Evolutionary conservation across 2,113 vertebrate species (phyloP).

Genomic region (Dryoscopus gambensis): DNA sequence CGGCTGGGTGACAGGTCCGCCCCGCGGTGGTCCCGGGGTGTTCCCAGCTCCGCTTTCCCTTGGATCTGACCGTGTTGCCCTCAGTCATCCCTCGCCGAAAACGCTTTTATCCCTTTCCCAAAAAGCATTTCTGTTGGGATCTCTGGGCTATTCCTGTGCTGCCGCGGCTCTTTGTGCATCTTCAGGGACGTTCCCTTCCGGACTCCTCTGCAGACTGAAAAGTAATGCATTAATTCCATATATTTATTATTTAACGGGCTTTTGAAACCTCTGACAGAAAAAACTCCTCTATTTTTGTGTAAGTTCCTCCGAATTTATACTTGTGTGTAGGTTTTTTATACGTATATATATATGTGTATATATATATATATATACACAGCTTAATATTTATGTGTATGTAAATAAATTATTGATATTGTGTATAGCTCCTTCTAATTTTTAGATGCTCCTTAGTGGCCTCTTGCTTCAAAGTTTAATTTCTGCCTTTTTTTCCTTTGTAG

Average conservation of each 20-base stretch:
- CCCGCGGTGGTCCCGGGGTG: no score
- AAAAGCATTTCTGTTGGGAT: background rate
- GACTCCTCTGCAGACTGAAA: background rate
- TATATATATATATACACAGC: no score
- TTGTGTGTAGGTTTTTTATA: background rate
- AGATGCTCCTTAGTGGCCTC: rapidly evolving
- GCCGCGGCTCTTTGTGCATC: no score
- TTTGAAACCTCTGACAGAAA: background rate
- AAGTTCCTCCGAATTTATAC: no score
- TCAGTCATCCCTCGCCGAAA: background rate
- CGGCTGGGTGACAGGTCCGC: background rate
- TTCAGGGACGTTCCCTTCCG: background rate
- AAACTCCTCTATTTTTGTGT: background rate
- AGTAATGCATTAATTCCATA: background rate
- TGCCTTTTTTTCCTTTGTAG: background rate
- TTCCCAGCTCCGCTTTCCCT: background rate
- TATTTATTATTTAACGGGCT: background rate
- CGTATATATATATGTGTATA: no score
- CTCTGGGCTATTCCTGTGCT: background rate
- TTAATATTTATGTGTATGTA: background rate
- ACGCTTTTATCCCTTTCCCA: background rate
- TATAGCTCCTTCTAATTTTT: background rate
- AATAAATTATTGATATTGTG: rapidly evolving
- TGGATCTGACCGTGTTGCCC: background rate
- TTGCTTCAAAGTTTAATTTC: background rate